phyloP scores from a whole-genome alignment of 2,113 vertebrate species.

The Pseudopodoces humilis region DNA sequence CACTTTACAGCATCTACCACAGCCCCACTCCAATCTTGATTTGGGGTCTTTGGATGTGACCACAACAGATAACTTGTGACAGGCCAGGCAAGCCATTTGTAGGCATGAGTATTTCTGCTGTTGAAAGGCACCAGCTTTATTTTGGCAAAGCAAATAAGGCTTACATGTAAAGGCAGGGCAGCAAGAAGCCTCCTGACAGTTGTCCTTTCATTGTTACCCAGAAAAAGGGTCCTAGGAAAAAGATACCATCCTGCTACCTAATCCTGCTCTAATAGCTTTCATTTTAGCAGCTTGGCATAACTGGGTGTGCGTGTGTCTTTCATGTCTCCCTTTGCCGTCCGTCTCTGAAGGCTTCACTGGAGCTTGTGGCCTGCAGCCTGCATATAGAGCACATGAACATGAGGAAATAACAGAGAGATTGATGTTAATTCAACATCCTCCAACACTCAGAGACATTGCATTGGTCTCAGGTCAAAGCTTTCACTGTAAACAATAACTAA shows the following conservation, averaged over 20 bases:
- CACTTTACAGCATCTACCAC: neutral
- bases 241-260: neutral
- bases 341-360: neutral
- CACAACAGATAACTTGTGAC: neutral
- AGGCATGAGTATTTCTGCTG: neutral
- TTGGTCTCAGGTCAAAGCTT: neutral
- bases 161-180: neutral
- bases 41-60: neutral
- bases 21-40: neutral
- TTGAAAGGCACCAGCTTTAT: neutral
- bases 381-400: accelerated
- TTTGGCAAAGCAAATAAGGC: neutral
- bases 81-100: neutral
- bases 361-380: neutral
- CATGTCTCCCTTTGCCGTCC: neutral
- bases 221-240: neutral
- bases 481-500: neutral
- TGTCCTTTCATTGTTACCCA: neutral
- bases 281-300: neutral
- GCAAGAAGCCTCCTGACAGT: neutral
- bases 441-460: neutral
- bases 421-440: neutral
- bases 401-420: neutral
- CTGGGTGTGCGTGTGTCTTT: neutral
- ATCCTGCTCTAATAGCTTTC: neutral